These are phyloP conservation scores for Ophion costatus DNA, from an alignment of 2,888 invertebrate genomes.

Conservation along the genomic window DNA sequence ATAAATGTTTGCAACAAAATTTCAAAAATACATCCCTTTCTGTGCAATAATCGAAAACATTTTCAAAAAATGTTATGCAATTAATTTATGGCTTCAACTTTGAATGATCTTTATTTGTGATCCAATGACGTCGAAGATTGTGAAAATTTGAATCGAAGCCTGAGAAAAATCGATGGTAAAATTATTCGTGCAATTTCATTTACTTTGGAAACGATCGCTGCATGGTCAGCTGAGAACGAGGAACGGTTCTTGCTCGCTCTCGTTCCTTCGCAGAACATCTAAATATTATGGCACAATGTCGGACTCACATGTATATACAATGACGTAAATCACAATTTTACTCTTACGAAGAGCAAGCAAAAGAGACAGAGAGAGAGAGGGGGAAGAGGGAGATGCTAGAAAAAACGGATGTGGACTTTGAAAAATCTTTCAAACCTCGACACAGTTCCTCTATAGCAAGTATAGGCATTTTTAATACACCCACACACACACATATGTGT, in stretches of 20 bases:
- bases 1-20: too few species aligned
- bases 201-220: neutral
- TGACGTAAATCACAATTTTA: conserved; percentile 66
- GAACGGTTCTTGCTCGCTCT: conserved; percentile 56
- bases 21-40: neutral
- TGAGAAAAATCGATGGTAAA: neutral
- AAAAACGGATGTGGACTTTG: conserved; percentile 49
- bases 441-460: conserved; percentile 4
- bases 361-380: neutral
- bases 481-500: neutral
- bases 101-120: too few species aligned
- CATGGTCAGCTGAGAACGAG: conserved; percentile 4
- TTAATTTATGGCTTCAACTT: too few species aligned
- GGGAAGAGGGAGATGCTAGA: neutral
- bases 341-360: conserved; percentile 1
- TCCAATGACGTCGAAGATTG: too few species aligned
- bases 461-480: conserved; percentile 22
- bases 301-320: conserved; percentile 63
- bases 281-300: conserved; percentile 71
- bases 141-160: neutral
- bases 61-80: too few species aligned
- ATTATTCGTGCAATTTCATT: neutral
- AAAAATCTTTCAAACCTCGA: conserved; percentile 22
- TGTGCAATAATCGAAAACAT: too few species aligned
- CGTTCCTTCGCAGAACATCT: conserved; percentile 56